These are phyloP conservation scores for Urocynchramus pylzowi DNA, from an alignment of 2,113 vertebrate species.

Conservation along the genomic window DNA sequence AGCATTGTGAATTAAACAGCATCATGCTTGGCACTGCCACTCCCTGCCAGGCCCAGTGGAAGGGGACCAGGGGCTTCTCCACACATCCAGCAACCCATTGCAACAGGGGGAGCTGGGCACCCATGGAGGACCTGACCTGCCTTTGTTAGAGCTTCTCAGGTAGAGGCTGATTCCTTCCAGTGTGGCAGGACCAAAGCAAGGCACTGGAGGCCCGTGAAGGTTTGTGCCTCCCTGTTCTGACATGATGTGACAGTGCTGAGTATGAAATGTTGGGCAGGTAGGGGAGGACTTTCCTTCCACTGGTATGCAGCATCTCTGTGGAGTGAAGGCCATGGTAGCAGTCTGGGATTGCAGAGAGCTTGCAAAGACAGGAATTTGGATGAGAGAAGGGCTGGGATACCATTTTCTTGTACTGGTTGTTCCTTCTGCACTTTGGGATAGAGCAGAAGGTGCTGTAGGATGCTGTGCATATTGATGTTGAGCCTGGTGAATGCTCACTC, in stretches of 20 bases:
- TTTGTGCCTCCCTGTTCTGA: background rate
- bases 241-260: fast-evolving
- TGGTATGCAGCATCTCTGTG: background rate
- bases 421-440: background rate
- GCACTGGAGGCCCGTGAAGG: background rate
- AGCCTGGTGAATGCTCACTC: background rate
- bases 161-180: background rate
- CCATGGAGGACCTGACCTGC: background rate
- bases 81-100: background rate
- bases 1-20: background rate
- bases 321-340: background rate
- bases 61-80: background rate
- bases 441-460: background rate
- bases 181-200: background rate
- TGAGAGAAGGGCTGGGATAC: background rate
- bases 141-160: background rate
- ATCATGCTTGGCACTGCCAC: background rate
- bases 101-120: background rate
- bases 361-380: background rate
- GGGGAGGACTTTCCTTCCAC: background rate
- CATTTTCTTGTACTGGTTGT: background rate
- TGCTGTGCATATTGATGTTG: background rate
- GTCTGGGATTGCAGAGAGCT: background rate
- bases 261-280: background rate
- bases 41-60: background rate